Evolutionary conservation across 2,113 vertebrate species (phyloP).

Genomic region (Dascyllus trimaculatus): DNA sequence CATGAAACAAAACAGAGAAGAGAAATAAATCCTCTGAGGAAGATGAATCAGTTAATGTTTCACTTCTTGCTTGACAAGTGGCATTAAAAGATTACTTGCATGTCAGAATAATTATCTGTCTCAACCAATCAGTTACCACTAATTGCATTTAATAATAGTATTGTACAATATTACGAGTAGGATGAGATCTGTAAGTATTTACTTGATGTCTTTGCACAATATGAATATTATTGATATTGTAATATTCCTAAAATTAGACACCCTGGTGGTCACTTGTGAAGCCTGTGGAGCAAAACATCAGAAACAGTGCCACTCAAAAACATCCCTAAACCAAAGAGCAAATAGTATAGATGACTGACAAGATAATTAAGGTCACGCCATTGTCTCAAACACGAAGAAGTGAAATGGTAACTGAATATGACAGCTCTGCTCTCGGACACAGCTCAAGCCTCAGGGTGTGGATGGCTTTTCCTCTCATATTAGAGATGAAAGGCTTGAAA

Average conservation of each 20-base stretch:
- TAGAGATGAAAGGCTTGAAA: conserved; percentile 45
- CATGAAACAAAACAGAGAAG: not conserved
- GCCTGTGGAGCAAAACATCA: not conserved
- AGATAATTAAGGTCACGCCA: conserved; percentile 51
- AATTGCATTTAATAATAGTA: too few relatives aligned
- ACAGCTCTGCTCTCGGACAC: conserved; percentile 57
- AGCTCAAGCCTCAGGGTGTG: conserved; percentile 44
- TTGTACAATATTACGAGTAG: too few relatives aligned
- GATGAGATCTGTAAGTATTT: too few relatives aligned
- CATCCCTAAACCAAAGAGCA: not conserved
- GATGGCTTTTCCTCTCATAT: conserved; percentile 30
- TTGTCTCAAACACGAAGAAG: conserved; percentile 27
- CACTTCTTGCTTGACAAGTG: not conserved
- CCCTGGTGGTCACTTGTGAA: not conserved
- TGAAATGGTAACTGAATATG: conserved; percentile 43
- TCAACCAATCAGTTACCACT: too few relatives aligned
- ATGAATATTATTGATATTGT: too few relatives aligned
- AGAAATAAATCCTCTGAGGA: not conserved
- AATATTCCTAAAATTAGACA: not conserved
- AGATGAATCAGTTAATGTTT: not conserved
- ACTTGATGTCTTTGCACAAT: too few relatives aligned
- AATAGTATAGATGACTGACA: conserved; percentile 13
- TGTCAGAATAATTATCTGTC: too few relatives aligned
- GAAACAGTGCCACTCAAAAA: not conserved
- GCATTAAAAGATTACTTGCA: too few relatives aligned